These are phyloP conservation scores for Hyperoplus lanceolatus DNA, from an alignment of 2,797 vertebrate genomes.

Conservation along the genomic window DNA sequence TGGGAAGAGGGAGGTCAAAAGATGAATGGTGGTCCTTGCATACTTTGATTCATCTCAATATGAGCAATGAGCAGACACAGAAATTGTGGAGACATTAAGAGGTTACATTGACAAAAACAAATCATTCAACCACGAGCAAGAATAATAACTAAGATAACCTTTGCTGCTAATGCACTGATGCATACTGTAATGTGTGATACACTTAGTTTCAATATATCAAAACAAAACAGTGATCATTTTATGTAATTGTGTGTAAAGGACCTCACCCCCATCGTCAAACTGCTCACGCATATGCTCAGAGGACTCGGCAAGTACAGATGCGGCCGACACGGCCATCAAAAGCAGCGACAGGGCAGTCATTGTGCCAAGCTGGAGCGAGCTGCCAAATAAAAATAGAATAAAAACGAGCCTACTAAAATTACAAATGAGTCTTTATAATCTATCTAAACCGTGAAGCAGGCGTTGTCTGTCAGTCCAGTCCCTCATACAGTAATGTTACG, in stretches of 20 bases:
- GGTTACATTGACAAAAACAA: not conserved
- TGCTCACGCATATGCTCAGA: slow-evolving; percentile 88
- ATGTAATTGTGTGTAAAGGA: slow-evolving; percentile 1
- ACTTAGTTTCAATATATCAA: not conserved
- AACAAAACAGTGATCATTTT: not conserved
- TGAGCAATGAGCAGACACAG: not conserved
- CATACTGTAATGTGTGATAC: fast-evolving
- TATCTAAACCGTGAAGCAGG: not conserved
- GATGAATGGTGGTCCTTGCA: slow-evolving; percentile 33
- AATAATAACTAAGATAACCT: not conserved
- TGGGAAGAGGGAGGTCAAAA: slow-evolving; percentile 21
- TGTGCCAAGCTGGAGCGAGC: slow-evolving; percentile 25
- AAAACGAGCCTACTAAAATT: not conserved
- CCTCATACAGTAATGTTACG: slow-evolving; percentile 48
- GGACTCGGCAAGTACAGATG: slow-evolving; percentile 81
- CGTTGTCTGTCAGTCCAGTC: not conserved
- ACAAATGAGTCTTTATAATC: not conserved
- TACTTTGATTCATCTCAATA: not conserved
- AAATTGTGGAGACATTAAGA: not conserved
- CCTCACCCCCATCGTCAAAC: slow-evolving; percentile 91
- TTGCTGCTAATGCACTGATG: not conserved
- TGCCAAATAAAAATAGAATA: not conserved
- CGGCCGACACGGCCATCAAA: slow-evolving; percentile 77
- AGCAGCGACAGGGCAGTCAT: slow-evolving; percentile 83
- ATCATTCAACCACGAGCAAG: not conserved